Evolutionary conservation across 1,140 invertebrate genomes (phyloP).

Genomic region (Nixonia krombeini): DNA sequence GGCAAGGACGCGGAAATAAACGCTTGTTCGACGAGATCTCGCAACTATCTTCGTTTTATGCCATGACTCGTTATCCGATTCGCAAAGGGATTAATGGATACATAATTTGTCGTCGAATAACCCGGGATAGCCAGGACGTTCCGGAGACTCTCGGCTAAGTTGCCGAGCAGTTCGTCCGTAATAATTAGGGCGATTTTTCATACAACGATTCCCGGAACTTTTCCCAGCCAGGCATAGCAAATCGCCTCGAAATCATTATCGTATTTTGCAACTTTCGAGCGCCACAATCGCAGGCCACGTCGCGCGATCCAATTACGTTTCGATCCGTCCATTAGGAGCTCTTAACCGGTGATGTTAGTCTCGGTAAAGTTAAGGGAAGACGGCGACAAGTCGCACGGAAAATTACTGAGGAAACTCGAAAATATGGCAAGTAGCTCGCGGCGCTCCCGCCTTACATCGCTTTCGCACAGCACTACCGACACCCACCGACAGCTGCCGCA

Average conservation of each 20-base stretch:
- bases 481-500: slow-evolving; percentile 4
- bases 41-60: too few species aligned
- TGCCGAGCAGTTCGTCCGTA: slow-evolving; percentile 4
- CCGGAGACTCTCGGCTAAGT: background rate
- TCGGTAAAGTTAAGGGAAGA: slow-evolving; percentile 40
- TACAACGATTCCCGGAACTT: slow-evolving; percentile 20
- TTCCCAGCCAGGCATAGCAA: slow-evolving; percentile 31
- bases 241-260: slow-evolving; percentile 37
- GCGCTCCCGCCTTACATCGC: background rate
- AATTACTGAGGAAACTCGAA: slow-evolving; percentile 54
- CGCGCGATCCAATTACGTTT: slow-evolving; percentile 46
- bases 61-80: background rate
- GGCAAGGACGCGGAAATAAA: too few species aligned
- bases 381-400: slow-evolving; percentile 53
- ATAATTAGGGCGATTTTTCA: slow-evolving; percentile 38
- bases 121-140: background rate
- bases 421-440: slow-evolving; percentile 53
- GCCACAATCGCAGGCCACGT: slow-evolving; percentile 32
- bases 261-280: slow-evolving; percentile 39
- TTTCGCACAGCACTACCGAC: background rate
- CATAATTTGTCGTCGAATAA: background rate
- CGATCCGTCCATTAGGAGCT: slow-evolving; percentile 48
- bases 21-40: too few species aligned
- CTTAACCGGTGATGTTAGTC: slow-evolving; percentile 38
- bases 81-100: background rate